These are phyloP conservation scores for Myotis vivesi DNA, from an alignment of 2,797 vertebrate genomes.

Conservation along the genomic window DNA sequence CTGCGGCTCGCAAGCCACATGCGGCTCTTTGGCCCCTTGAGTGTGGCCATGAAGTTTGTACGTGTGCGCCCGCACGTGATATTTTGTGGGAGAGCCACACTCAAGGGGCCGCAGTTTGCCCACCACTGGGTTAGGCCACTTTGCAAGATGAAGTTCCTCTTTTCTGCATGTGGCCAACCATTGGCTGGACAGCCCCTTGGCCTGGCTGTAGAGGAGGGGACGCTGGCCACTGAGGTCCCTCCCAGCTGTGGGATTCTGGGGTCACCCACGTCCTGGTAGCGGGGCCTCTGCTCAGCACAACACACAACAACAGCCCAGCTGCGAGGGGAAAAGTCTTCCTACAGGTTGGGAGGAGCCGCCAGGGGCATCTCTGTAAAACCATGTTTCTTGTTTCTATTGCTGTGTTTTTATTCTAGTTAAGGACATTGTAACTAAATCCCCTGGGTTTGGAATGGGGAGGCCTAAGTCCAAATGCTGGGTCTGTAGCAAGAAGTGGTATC, in stretches of 20 bases:
- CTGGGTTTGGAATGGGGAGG: neutral
- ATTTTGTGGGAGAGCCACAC: too few species aligned
- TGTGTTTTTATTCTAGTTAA: neutral
- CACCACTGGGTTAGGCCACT: neutral
- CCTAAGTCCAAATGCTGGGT: neutral
- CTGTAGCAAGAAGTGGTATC: neutral
- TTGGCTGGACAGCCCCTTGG: neutral
- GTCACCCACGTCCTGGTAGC: neutral
- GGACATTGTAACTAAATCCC: neutral
- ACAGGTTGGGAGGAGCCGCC: neutral
- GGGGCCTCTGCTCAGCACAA: neutral
- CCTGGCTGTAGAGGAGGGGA: fast-evolving
- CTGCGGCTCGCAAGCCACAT: too few species aligned
- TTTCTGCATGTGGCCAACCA: neutral
- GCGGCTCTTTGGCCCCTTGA: too few species aligned
- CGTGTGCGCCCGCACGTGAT: too few species aligned
- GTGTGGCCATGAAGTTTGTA: too few species aligned
- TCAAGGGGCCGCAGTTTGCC: too few species aligned
- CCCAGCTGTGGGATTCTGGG: fast-evolving
- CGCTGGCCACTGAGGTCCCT: neutral
- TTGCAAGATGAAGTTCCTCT: neutral
- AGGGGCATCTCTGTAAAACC: neutral
- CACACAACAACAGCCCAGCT: neutral
- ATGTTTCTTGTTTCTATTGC: neutral
- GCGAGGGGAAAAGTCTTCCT: neutral